Evolutionary conservation across 2,888 invertebrate species (phyloP), one percentile per base, ranked within the genome.

Genomic region (Petrolisthes manimaculis): DNA sequence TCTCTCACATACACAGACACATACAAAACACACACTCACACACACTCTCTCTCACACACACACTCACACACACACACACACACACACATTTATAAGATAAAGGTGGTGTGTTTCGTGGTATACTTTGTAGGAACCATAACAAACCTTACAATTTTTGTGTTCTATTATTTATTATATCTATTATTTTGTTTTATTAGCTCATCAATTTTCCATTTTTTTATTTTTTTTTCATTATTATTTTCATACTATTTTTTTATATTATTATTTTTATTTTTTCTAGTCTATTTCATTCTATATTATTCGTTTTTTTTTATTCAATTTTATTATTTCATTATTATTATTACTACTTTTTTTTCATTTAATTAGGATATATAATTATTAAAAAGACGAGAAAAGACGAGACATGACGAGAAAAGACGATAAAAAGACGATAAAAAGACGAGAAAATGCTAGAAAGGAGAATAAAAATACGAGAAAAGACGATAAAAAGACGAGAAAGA

Each of bases 1-100:
- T 5, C 84, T 1, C 37, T 1, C 37, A 37, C 37, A 37, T 37
- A 37, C 37, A 37, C 37, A 37, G 1, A 37, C 37, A 37, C 37
- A 37, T 37, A 37, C 37, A 37, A 1, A 37, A 37, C 37, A 37
- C 37, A 37, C 37, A 69, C 84, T 75, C 71, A 84, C 74, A 37
- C 2, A 84, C 84, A 84, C 56, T 4, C 84, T 75, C 84, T 75
- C 84, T 75, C 84, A 84, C 84, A 84, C 84, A 84, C 54, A 84
- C 74, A 84, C 74, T 4, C 84, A 84, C 69, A 84, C 84, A 67
- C 69, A 84, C 54, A 82, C 67, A 24, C 37, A 67, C 69, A 24
- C 69, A 82, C 37, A 24, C 67, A 82, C 82, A 61, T 14, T n/a
- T 24, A 24, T 51, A 51, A 67, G 6, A 82, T 37, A 37, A 2